Evolutionary conservation across 2,797 vertebrate genomes (phyloP), one percentile per base, ranked within the genome.

Genomic region (Melopsittacus undulatus): DNA sequence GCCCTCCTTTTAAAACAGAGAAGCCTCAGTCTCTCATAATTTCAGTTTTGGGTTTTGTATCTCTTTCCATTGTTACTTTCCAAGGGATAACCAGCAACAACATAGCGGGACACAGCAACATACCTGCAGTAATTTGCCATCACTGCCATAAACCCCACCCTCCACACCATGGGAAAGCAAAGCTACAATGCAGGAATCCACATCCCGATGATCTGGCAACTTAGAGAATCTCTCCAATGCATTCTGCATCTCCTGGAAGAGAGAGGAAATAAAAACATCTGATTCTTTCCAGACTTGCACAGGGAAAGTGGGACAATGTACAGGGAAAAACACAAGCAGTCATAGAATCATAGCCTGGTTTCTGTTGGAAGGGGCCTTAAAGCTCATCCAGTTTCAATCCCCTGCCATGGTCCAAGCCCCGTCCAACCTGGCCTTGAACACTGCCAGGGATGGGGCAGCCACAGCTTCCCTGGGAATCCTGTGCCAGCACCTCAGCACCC

Each of bases 141-240:
- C 99, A 57, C 98, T 98, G 62, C 99, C 99, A 11, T 99, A 99
- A 92, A 99, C 83, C 1, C 98, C 98, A 51, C 99, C 99, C 40
- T 99, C 99, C 64, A 99, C 98, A 26, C 99, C 99, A 2, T 99
- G 99, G 7, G 99, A 99, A 42, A 99, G 98, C 79, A 99, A 97
- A 86, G 99, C 99, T 86, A 99, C 98, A 72, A 99, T 98, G 94
- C 98, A 98, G 89, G 99, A 99, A 98, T 99, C 98, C 56, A 97
- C 95, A 27, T 95, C 83, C 29, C 89, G 96, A 89, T 99, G 99
- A 32, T 98, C 97, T 10, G 95, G 95, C 6, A 90, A 95, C 84
- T 96, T 97, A 57, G 98, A 97, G 92, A 99, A 99, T 21, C 91
- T 97, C 96, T 98, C 97, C 30, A 99, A 97, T 54, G 98, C 97